phyloP scores from a whole-genome alignment of 2,113 vertebrate species.

The human region GRCh38 chr4:36104001-36104500 shows the following conservation, averaged over 20 bases:
- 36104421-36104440: constrained; percentile 40
- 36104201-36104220: not conserved
- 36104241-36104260: constrained; percentile 5
- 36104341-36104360: constrained; percentile 50
- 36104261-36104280: not conserved
- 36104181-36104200: not conserved
- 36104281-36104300: not conserved
- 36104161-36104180: not conserved
- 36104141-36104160: not conserved
- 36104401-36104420: not conserved
- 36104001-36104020: not conserved
- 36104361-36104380: constrained; percentile 69
- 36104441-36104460: constrained; percentile 32
- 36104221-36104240: not conserved
- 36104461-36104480: constrained; percentile 65
- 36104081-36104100: not conserved
- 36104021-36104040: accelerated
- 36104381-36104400: constrained; percentile 54
- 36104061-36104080: not conserved
- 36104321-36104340: constrained; percentile 32
- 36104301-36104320: constrained; percentile 3
- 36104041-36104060: not conserved
- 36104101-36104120: not conserved
- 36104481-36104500: constrained; percentile 61
- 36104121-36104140: not conserved